Percentiles rank a stretch among this genome's conserved stretches.
phyloP scores from a whole-genome alignment of 1,140 invertebrate species.

The Aphelenchoides avenae region DNA sequence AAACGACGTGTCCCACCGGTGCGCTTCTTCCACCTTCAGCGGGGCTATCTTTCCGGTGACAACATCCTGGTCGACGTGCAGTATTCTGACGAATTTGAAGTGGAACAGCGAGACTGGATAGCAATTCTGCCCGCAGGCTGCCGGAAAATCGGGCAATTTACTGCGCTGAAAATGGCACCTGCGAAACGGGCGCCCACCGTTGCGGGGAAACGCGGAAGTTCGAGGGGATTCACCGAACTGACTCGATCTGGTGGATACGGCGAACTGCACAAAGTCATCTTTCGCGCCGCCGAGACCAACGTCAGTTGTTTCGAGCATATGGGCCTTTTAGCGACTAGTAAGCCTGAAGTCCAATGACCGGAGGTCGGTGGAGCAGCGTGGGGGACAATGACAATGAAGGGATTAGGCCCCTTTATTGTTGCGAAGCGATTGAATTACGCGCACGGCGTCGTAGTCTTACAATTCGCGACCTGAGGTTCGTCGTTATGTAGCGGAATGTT shows the following conservation, averaged over 20 bases:
- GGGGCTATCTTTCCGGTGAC: constrained; percentile 3
- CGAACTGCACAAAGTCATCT: constrained; percentile 13
- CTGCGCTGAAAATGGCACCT: constrained; percentile 13
- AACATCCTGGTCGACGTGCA: constrained; percentile 10
- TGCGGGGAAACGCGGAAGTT: background rate
- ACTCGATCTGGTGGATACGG: background rate
- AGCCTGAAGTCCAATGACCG: too few species aligned
- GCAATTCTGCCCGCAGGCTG: constrained; percentile 14
- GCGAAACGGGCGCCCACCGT: background rate
- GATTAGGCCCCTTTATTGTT: too few species aligned
- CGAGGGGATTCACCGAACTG: too few species aligned
- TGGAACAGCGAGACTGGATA: constrained; percentile 10
- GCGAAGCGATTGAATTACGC: too few species aligned
- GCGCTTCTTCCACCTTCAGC: constrained; percentile 14
- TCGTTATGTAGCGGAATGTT: too few species aligned
- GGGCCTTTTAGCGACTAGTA: too few species aligned
- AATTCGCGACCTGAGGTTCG: too few species aligned
- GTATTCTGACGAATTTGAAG: constrained; percentile 9
- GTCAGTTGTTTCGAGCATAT: too few species aligned
- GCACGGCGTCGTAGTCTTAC: too few species aligned
- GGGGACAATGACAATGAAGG: too few species aligned
- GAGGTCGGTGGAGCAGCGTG: too few species aligned
- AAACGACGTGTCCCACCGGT: background rate
- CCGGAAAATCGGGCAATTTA: constrained; percentile 6
- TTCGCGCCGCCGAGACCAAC: constrained; percentile 11